phyloP scores from a whole-genome alignment of 2,888 invertebrate species.

The Nowickia ferox region DNA sequence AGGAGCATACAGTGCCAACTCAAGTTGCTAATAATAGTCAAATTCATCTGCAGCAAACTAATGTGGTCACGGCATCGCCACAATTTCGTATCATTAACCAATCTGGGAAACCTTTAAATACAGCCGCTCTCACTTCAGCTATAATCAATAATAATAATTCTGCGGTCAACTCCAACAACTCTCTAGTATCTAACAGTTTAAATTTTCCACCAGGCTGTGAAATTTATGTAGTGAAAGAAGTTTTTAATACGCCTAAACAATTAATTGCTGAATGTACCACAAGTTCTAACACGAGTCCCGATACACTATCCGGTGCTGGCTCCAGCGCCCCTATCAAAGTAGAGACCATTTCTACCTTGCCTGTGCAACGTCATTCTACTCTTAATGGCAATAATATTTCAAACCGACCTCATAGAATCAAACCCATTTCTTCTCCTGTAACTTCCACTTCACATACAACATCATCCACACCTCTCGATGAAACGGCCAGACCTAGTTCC shows the following conservation, averaged over 20 bases:
- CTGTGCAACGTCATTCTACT: slow-evolving; percentile 47
- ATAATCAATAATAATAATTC: slow-evolving; percentile 33
- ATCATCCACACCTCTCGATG: slow-evolving; percentile 33
- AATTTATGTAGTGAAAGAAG: slow-evolving; percentile 79
- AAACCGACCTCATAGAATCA: background rate
- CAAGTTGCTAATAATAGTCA: slow-evolving; percentile 51
- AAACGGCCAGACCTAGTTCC: slow-evolving; percentile 74
- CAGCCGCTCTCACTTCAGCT: slow-evolving; percentile 20
- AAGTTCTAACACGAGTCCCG: background rate
- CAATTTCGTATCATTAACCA: slow-evolving; percentile 73
- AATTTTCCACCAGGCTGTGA: slow-evolving; percentile 80
- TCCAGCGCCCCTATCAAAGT: slow-evolving; percentile 61
- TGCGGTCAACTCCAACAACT: background rate
- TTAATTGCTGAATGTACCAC: slow-evolving; percentile 45
- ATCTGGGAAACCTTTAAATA: slow-evolving; percentile 52
- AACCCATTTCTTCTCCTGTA: slow-evolving; percentile 16
- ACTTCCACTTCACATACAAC: slow-evolving; percentile 31
- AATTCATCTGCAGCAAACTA: slow-evolving; percentile 42
- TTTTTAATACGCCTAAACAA: slow-evolving; percentile 61
- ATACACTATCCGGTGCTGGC: background rate
- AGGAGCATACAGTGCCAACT: slow-evolving; percentile 73
- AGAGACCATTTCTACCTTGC: slow-evolving; percentile 52
- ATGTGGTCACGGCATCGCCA: slow-evolving; percentile 57
- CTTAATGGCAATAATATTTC: slow-evolving; percentile 20
- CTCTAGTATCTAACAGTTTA: slow-evolving; percentile 75